Conservation (phyloP, 1,140 invertebrate species). For the Anoplophora glabripennis region DNA sequence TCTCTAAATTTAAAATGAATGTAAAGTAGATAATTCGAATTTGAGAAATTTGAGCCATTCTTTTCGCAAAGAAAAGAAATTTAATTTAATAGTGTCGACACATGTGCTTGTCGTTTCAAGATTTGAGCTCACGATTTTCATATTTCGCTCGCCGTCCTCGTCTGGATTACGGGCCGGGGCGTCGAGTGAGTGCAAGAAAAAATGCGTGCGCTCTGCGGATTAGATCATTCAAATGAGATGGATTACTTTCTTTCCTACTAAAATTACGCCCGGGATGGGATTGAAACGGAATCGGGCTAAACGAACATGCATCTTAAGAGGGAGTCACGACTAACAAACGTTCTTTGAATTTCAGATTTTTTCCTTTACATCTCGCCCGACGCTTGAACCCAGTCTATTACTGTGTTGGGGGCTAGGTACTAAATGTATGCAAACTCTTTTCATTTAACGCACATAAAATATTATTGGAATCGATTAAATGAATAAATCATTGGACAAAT, state of each 20-base stretch:
- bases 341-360: no score
- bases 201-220: constrained; percentile 13
- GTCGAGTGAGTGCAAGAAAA: constrained; percentile 12
- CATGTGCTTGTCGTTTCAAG: constrained; percentile 49
- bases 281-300: constrained; percentile 8
- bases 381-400: no score
- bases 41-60: constrained; percentile 48
- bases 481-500: no score
- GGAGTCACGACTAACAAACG: no score
- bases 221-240: constrained; percentile 25
- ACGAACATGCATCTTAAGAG: constrained; percentile 9
- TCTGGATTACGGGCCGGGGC: constrained; percentile 14
- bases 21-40: constrained; percentile 51
- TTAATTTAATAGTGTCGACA: constrained; percentile 50
- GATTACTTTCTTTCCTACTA: constrained; percentile 16
- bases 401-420: no score
- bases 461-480: no score
- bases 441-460: no score
- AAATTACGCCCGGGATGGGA: constrained; percentile 14
- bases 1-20: constrained; percentile 50
- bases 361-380: no score
- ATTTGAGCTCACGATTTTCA: constrained; percentile 41
- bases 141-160: constrained; percentile 35
- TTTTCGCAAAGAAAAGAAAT: constrained; percentile 48
- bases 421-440: no score